Conservation (phyloP, 2,888 invertebrate genomes). For the Acrocyrtus sp. region DNA sequence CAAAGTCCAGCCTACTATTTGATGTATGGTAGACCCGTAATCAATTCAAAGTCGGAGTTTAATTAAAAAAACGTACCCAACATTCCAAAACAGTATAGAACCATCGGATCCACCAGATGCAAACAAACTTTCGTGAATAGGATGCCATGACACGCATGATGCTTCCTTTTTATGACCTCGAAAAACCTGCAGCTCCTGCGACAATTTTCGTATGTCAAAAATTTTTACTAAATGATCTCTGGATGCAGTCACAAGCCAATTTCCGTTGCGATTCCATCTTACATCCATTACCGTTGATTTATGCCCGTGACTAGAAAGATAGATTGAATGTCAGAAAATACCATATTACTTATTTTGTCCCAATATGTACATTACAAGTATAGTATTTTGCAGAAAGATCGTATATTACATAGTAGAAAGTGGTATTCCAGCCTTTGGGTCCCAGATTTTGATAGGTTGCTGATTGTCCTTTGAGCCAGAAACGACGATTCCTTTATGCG, state of each 20-base stretch:
- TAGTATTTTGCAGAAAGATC: no score
- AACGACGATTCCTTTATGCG: conserved; percentile 94
- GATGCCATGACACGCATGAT: conserved; percentile 97
- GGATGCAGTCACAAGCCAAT: conserved; percentile 99
- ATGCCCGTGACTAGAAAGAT: conserved; percentile 84
- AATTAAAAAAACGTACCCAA: conserved; percentile 76
- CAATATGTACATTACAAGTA: no score
- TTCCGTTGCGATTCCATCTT: conserved; percentile 99
- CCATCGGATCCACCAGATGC: conserved; percentile 99
- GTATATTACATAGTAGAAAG: conserved; percentile 93
- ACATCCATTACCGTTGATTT: conserved; percentile 99
- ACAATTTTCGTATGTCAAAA: conserved; percentile 96
- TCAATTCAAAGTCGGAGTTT: background rate
- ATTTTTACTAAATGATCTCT: conserved; percentile 96
- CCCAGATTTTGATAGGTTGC: conserved; percentile 99
- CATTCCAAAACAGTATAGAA: conserved; percentile 98
- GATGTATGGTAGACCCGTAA: background rate
- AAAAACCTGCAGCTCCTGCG: conserved; percentile 95
- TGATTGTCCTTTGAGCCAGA: conserved; percentile 99
- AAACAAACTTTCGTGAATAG: conserved; percentile 95
- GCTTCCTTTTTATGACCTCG: conserved; percentile 99
- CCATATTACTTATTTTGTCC: no score
- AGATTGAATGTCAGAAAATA: background rate
- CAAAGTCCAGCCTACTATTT: no score
- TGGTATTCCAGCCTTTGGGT: conserved; percentile 95